These are phyloP conservation scores for Galaxias olidus DNA, from an alignment of 2,797 vertebrate species.

Conservation along the genomic window DNA sequence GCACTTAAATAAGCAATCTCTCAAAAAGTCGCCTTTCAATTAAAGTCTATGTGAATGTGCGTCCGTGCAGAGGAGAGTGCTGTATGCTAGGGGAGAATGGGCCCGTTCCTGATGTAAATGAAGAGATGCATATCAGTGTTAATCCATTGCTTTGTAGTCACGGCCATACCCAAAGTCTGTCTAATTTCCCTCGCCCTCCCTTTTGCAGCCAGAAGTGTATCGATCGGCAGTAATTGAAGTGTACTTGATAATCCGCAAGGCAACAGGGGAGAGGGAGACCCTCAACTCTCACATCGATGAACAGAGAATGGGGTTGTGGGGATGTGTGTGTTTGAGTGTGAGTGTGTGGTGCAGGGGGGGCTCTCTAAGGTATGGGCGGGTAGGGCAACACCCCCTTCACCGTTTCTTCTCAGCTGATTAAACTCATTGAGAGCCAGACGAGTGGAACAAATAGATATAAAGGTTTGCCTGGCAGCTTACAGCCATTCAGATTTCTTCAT, in stretches of 20 bases:
- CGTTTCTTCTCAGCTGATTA: conserved; percentile 89
- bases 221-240: conserved; percentile 86
- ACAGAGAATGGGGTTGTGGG: conserved; percentile 72
- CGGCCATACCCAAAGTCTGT: conserved; percentile 82
- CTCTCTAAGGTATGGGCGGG: conserved; percentile 80
- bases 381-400: conserved; percentile 80
- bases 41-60: conserved; percentile 73
- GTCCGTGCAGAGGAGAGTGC: conserved; percentile 67
- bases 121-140: conserved; percentile 86
- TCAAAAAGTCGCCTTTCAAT: conserved; percentile 78
- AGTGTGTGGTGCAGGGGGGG: conserved; percentile 62
- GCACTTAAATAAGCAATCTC: conserved; percentile 85
- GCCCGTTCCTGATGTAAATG: conserved; percentile 83
- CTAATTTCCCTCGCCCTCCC: conserved; percentile 83
- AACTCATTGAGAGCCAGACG: conserved; percentile 88
- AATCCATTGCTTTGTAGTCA: conserved; percentile 88
- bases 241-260: conserved; percentile 85
- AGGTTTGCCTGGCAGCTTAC: conserved; percentile 84
- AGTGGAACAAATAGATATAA: conserved; percentile 90
- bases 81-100: conserved; percentile 72
- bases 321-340: conserved; percentile 72
- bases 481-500: conserved; percentile 82
- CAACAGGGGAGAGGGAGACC: conserved; percentile 79
- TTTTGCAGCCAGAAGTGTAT: conserved; percentile 84
- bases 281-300: conserved; percentile 77